Evolutionary conservation across 92 coral and sea anemone species (phyloP).

Genomic region (Hydrozoanthus gracilis): DNA sequence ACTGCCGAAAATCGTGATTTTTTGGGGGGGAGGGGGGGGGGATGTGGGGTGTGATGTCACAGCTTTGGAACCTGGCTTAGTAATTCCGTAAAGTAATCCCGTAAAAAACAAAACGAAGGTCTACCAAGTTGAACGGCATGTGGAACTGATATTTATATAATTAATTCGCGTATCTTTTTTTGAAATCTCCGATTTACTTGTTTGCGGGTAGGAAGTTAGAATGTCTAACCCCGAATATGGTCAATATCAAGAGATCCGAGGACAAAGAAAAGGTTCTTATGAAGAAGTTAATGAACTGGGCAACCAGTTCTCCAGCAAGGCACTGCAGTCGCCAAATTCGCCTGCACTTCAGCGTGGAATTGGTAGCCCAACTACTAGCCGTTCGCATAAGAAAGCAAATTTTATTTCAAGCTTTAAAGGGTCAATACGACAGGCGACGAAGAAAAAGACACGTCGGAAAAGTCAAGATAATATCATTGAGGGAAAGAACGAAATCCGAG

Average conservation of each 20-base stretch:
- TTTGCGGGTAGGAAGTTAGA: background rate
- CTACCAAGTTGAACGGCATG: background rate
- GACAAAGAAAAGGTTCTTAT: background rate
- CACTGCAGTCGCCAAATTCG: background rate
- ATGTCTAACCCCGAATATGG: constrained; percentile 47
- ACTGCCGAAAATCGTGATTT: no score
- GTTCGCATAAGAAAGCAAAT: constrained; percentile 26
- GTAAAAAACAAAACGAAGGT: background rate
- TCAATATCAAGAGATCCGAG: constrained; percentile 33
- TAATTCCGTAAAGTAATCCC: no score
- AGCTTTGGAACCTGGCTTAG: constrained; percentile 10
- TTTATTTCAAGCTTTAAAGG: constrained; percentile 42
- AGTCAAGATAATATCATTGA: constrained; percentile 32
- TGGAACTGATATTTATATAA: background rate
- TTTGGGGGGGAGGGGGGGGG: no score
- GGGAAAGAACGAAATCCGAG: constrained; percentile 29
- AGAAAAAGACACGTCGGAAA: constrained; percentile 27
- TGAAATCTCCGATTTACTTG: background rate
- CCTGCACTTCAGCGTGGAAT: constrained; percentile 17
- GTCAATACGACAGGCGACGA: constrained; percentile 41
- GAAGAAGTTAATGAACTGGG: constrained; percentile 10
- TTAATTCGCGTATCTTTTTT: constrained; percentile 5
- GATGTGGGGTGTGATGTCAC: background rate
- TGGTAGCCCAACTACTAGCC: constrained; percentile 28
- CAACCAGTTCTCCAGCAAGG: background rate